phyloP scores from a whole-genome alignment of 1,140 invertebrate genomes.

The Macrobrachium rosenbergii region DNA sequence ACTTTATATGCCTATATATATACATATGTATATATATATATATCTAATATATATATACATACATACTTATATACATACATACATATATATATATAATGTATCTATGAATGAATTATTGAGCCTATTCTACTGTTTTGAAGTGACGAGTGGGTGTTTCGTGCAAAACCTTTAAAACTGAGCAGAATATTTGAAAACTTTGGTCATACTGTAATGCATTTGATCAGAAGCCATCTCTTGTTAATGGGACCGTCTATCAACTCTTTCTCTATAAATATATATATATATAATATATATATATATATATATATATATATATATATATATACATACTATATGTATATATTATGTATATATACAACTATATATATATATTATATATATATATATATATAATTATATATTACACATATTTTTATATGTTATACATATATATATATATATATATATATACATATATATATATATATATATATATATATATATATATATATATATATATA shows the following conservation, averaged over 20 bases:
- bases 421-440: conserved; percentile 24
- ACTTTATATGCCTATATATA: too few species aligned
- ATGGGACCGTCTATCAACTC: too few species aligned
- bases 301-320: conserved; percentile 12
- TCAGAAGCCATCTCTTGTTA: too few species aligned
- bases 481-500: conserved; percentile 28
- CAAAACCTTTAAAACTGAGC: too few species aligned
- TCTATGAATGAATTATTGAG: too few species aligned
- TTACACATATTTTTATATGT: too few species aligned
- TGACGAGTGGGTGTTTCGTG: too few species aligned
- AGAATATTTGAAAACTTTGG: too few species aligned
- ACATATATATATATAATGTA: conserved; percentile 8
- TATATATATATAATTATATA: neutral
- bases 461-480: conserved; percentile 48
- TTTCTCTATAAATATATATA: conserved; percentile 14
- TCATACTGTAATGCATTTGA: too few species aligned
- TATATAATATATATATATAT: conserved; percentile 26
- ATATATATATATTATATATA: conserved; percentile 7
- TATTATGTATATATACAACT: conserved; percentile 14
- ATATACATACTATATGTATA: conserved; percentile 5
- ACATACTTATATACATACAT: conserved; percentile 3
- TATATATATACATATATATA: conserved; percentile 41
- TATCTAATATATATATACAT: conserved; percentile 9
- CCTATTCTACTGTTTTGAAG: too few species aligned
- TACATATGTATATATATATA: conserved; percentile 25